Percentiles rank a stretch among this genome's conserved stretches.
These are phyloP conservation scores for Ptychobarbus kaznakovi DNA, from an alignment of 2,797 vertebrate species.

Conservation along the genomic window DNA sequence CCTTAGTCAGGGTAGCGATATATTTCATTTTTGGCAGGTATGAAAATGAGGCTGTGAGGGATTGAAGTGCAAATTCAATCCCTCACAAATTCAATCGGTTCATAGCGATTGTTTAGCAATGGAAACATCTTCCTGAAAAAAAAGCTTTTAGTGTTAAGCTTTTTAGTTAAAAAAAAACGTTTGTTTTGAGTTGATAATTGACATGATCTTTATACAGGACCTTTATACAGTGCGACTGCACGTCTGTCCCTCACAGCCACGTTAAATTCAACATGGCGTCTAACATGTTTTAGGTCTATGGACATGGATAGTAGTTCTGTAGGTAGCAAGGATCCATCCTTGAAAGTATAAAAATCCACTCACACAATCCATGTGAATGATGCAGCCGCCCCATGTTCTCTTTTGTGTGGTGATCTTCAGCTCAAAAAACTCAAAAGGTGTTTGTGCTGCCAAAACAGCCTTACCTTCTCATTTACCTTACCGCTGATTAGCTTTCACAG, in stretches of 20 bases:
- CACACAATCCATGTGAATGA: neutral
- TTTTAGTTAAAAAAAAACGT: no score
- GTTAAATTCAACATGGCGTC: neutral
- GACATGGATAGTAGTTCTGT: neutral
- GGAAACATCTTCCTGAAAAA: neutral
- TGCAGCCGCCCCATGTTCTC: neutral
- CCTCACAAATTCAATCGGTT: neutral
- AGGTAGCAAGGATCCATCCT: neutral
- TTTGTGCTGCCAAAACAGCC: neutral
- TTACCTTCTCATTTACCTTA: slow-evolving; percentile 28
- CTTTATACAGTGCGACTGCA: neutral
- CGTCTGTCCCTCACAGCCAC: neutral
- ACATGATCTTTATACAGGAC: neutral
- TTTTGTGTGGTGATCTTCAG: slow-evolving; percentile 8
- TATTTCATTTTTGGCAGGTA: neutral
- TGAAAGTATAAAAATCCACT: neutral
- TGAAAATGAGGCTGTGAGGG: neutral
- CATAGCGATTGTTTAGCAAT: neutral
- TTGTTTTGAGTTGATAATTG: neutral
- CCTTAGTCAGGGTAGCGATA: neutral
- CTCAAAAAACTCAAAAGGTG: neutral
- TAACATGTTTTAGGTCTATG: neutral
- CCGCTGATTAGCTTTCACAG: slow-evolving; percentile 56
- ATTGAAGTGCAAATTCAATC: neutral
- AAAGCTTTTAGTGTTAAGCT: neutral